phyloP scores from a whole-genome alignment of 2,113 vertebrate species.

The Trogon melanurus region DNA sequence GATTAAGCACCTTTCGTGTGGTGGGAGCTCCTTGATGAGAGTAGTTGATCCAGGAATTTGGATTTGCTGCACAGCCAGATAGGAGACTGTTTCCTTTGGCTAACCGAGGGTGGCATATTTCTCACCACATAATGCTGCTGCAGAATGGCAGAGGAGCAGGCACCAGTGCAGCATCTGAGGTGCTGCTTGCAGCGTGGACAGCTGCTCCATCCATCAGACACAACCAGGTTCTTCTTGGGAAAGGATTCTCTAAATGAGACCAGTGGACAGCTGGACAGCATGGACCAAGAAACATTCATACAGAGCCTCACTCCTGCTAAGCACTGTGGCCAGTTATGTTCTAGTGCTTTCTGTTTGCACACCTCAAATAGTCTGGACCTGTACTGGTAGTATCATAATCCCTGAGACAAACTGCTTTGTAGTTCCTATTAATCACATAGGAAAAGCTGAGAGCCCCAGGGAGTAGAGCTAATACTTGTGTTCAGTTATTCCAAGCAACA shows the following conservation, averaged over 20 bases:
- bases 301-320: background rate
- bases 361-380: background rate
- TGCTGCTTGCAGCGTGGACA: background rate
- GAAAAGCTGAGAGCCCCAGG: background rate
- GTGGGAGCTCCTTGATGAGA: background rate
- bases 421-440: background rate
- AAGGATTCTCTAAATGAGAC: background rate
- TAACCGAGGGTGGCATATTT: background rate
- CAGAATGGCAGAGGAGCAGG: background rate
- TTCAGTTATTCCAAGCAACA: background rate
- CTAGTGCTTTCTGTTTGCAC: background rate
- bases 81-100: background rate
- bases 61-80: background rate
- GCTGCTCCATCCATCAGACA: background rate
- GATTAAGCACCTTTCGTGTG: background rate
- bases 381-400: background rate
- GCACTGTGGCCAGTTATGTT: accelerated
- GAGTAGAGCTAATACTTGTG: background rate
- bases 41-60: background rate
- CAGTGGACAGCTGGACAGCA: background rate
- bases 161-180: background rate
- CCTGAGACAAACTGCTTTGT: background rate
- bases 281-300: background rate
- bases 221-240: background rate
- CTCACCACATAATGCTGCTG: background rate